These are phyloP conservation scores for Echeneis naucrates DNA, from an alignment of 2,797 vertebrate genomes.

Conservation along the genomic window DNA sequence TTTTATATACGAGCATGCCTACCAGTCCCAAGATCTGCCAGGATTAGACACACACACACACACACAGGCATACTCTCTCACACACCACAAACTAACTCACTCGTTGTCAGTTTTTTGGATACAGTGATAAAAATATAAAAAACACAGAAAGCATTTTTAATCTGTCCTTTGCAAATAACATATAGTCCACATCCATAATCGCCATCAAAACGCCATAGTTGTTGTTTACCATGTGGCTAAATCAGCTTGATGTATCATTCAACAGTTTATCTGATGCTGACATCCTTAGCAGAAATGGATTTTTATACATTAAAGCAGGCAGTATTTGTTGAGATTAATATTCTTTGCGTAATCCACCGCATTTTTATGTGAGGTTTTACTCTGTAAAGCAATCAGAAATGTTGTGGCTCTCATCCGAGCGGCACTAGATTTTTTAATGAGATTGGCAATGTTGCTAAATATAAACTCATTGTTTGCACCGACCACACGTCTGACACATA, in stretches of 20 bases:
- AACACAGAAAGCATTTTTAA: neutral
- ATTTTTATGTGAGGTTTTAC: constrained; percentile 48
- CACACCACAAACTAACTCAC: neutral
- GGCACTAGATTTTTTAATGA: constrained; percentile 55
- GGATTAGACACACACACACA: constrained; percentile 28
- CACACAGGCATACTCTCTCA: too few species aligned
- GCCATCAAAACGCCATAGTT: neutral
- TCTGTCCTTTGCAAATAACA: neutral
- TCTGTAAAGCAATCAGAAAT: constrained; percentile 36
- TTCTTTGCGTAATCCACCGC: constrained; percentile 53
- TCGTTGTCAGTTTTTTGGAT: constrained; percentile 2
- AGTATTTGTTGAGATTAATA: constrained; percentile 60
- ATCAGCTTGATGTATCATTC: constrained; percentile 4
- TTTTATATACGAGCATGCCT: constrained; percentile 21
- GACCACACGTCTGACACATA: constrained; percentile 8
- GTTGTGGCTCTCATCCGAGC: constrained; percentile 30
- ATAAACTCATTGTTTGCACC: constrained; percentile 41
- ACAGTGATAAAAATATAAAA: neutral
- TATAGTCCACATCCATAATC: neutral
- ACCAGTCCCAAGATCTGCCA: constrained; percentile 5
- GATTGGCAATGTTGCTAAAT: constrained; percentile 51
- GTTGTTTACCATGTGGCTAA: neutral
- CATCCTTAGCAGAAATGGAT: constrained; percentile 26
- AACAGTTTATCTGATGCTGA: constrained; percentile 23
- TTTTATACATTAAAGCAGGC: constrained; percentile 47